phyloP scores from a whole-genome alignment of 2,797 vertebrate genomes.

The Chloroceryle amazona region DNA sequence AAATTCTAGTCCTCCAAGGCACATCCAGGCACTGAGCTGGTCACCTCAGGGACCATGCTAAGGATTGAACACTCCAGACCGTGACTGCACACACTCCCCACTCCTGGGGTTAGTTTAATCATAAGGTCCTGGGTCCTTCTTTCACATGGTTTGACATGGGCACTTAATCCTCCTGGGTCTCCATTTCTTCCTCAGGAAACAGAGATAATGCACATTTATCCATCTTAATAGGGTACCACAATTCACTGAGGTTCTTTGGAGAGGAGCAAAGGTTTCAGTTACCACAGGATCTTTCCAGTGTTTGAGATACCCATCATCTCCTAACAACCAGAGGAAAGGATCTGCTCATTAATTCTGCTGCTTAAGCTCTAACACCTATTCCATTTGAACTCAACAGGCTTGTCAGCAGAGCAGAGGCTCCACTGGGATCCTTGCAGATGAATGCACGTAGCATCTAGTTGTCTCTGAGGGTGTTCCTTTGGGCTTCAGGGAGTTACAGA shows the following conservation, averaged over 20 bases:
- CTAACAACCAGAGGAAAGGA: neutral
- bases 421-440: neutral
- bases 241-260: neutral
- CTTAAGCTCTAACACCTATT: neutral
- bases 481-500: neutral
- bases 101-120: neutral
- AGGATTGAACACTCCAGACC: fast-evolving
- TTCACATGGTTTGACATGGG: neutral
- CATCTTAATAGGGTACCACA: neutral
- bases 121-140: neutral
- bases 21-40: fast-evolving
- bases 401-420: neutral
- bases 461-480: neutral
- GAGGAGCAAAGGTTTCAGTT: neutral
- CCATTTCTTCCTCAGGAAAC: neutral
- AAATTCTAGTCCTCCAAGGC: neutral
- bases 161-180: neutral
- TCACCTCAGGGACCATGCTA: neutral
- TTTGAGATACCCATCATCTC: neutral
- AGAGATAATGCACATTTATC: neutral
- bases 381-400: neutral
- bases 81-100: no score
- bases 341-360: neutral
- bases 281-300: fast-evolving
- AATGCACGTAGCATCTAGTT: fast-evolving